Evolutionary conservation across 2,113 vertebrate genomes (phyloP).

Genomic region (Nothocercus julius): DNA sequence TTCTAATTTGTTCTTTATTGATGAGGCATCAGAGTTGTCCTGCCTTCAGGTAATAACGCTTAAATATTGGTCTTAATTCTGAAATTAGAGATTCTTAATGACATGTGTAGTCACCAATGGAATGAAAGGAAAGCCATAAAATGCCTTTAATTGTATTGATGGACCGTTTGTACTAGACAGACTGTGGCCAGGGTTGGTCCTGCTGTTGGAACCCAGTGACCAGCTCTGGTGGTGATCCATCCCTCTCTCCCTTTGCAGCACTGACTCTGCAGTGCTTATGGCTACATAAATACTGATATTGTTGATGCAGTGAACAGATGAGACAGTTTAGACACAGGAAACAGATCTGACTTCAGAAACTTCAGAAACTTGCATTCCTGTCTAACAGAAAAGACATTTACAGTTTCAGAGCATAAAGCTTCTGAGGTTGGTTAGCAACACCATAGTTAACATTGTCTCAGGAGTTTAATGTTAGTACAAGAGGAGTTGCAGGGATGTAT

Average conservation of each 20-base stretch:
- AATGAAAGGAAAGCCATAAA: background rate
- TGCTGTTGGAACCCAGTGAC: background rate
- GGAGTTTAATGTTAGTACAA: background rate
- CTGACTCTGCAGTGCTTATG: background rate
- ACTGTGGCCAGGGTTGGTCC: background rate
- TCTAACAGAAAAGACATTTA: background rate
- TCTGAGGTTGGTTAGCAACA: background rate
- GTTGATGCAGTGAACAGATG: rapidly evolving
- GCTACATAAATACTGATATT: rapidly evolving
- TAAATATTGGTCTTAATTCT: background rate
- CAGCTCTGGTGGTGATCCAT: background rate
- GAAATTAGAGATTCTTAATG: background rate
- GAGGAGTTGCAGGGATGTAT: background rate
- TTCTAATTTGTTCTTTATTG: background rate
- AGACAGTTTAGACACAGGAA: background rate
- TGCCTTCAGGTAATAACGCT: background rate
- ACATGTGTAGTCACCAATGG: rapidly evolving
- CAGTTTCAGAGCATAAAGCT: rapidly evolving
- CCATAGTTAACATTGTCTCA: background rate
- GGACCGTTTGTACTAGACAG: background rate
- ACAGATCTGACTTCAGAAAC: background rate
- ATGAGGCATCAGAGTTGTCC: background rate
- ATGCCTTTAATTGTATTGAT: background rate
- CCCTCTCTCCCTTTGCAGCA: background rate
- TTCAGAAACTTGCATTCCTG: background rate